Evolutionary conservation across 2,888 invertebrate genomes (phyloP).

Genomic region (Erannis defoliaria): DNA sequence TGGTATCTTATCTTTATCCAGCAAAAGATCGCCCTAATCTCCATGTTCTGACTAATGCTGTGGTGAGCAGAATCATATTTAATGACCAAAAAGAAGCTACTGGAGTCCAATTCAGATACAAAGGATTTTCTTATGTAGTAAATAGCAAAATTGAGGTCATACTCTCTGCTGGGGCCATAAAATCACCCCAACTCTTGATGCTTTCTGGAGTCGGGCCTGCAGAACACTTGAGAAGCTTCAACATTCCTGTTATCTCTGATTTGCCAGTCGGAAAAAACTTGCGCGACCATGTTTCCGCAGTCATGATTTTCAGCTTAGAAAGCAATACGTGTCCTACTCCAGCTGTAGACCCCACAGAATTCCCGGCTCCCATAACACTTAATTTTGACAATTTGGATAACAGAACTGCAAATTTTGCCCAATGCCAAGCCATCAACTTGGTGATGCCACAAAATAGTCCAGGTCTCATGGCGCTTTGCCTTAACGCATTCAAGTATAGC

Average conservation of each 20-base stretch:
- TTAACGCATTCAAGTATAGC: slow-evolving; percentile 81
- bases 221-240: slow-evolving; percentile 57
- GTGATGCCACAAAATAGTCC: slow-evolving; percentile 26
- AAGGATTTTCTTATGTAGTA: slow-evolving; percentile 47
- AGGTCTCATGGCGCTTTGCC: slow-evolving; percentile 35
- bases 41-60: slow-evolving; percentile 70
- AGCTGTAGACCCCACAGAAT: slow-evolving; percentile 39
- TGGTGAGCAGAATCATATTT: slow-evolving; percentile 78
- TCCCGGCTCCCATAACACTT: slow-evolving; percentile 41
- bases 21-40: slow-evolving; percentile 60
- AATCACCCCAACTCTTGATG: slow-evolving; percentile 76
- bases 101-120: slow-evolving; percentile 38
- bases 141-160: slow-evolving; percentile 75
- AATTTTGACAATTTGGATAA: slow-evolving; percentile 46
- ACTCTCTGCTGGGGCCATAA: slow-evolving; percentile 74
- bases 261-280: slow-evolving; percentile 75
- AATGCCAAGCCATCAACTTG: slow-evolving; percentile 45
- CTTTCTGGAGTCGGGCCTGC: slow-evolving; percentile 78
- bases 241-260: slow-evolving; percentile 65
- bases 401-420: slow-evolving; percentile 43
- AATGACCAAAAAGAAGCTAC: slow-evolving; percentile 67
- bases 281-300: slow-evolving; percentile 70
- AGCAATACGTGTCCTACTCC: neutral
- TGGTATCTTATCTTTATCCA: slow-evolving; percentile 73
- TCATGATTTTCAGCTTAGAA: slow-evolving; percentile 49